Evolutionary conservation across 2,113 vertebrate genomes (phyloP), one percentile per base, ranked within the genome.

Genomic region (Dryoscopus gambensis): DNA sequence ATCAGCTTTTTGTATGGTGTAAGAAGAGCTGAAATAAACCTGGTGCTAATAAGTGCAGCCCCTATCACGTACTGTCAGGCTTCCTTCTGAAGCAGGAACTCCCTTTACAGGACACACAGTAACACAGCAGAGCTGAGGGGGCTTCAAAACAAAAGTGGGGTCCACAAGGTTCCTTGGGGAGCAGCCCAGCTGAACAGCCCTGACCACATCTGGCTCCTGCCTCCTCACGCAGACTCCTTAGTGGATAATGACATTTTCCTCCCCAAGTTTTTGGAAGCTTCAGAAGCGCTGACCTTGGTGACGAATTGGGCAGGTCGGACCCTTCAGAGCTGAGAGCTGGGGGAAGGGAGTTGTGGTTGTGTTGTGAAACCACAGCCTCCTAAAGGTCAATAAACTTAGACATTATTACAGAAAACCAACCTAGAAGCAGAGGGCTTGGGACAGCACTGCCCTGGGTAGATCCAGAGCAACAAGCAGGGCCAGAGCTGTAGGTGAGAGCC

Each of bases 21-120:
- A 12, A 74, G 53, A 79, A 91, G 59, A 89, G 88, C 65, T 67
- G 76, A 93, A 87, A 68, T 71, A 76, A 93, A 88, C 70, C 76
- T 92, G 96, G 96, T 97, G 96, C 96, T 96, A 96, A 68, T 47
- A 22, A 15, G 47, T 88, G 35, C 91, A 80, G 87, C 88, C 95
- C 89, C 75, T 64, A 53, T 68, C 33, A 56, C 1, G 23, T 70
- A 83, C 90, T 92, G 90, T 89, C 60, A 52, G 23, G 56, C 94
- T 91, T 70, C 89, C 75, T 93, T 59, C 92, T 74, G 81, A 52
- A 93, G 86, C 84, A 64, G 89, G 50, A 86, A 20, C 73, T 93
- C 84, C 93, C 67, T 71, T 79, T 60, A 13, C 53, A 39, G 81
- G 91, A 67, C 83, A 65, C 5, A 9, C 77, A 89, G 91, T 76